Conservation (phyloP, 2,113 vertebrate species). For the Oxygymnocypris stewartii region DNA sequence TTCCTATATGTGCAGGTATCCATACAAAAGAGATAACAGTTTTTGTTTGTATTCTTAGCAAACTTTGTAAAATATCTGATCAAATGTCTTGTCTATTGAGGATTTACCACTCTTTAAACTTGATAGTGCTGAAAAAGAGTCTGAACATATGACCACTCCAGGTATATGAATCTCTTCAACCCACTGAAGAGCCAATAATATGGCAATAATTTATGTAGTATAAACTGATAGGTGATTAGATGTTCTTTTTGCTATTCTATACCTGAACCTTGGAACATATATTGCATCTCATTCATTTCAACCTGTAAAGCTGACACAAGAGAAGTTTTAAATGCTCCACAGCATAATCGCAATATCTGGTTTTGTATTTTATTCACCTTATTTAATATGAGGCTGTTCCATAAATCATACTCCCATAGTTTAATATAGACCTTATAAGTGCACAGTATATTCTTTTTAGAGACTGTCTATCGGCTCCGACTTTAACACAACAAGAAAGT, state of each 20-base stretch:
- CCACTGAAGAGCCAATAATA: neutral
- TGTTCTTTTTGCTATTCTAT: neutral
- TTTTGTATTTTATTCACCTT: neutral
- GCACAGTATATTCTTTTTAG: neutral
- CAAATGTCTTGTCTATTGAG: neutral
- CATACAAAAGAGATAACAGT: neutral
- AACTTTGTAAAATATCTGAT: neutral
- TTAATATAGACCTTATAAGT: neutral
- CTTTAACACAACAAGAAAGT: too few relatives aligned
- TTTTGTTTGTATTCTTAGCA: neutral
- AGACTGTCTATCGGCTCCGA: neutral
- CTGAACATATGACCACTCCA: neutral
- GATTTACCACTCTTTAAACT: neutral
- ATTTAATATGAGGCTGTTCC: neutral
- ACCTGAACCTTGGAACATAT: neutral
- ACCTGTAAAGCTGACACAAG: too few relatives aligned
- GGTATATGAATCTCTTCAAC: neutral
- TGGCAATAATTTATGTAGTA: neutral
- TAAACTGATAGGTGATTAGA: neutral
- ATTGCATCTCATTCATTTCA: neutral
- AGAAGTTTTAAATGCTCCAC: too few relatives aligned
- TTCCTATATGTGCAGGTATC: neutral
- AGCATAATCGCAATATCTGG: neutral
- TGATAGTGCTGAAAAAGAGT: neutral
- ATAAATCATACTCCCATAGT: neutral